phyloP scores from a whole-genome alignment of 2,113 vertebrate genomes.

The Megaceryle torquata region DNA sequence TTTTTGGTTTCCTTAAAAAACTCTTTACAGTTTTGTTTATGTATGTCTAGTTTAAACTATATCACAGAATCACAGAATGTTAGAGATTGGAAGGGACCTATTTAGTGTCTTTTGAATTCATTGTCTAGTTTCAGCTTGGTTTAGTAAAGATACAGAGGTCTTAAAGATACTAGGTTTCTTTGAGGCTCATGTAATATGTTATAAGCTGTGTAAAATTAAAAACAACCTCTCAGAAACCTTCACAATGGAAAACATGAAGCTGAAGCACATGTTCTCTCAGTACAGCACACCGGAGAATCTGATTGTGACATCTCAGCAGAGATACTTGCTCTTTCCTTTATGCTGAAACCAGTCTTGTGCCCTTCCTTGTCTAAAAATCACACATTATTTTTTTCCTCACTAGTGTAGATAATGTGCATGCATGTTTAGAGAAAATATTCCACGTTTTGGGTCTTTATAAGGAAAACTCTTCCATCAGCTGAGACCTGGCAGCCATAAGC shows the following conservation, averaged over 20 bases:
- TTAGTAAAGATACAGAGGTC: not conserved
- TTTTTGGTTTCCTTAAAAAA: not conserved
- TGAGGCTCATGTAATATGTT: not conserved
- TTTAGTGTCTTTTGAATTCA: not conserved
- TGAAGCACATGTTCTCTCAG: not conserved
- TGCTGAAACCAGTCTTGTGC: not conserved
- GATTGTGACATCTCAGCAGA: not conserved
- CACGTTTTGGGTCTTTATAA: not conserved
- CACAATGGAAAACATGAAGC: not conserved
- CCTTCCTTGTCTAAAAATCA: not conserved
- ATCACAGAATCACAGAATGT: no score
- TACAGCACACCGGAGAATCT: not conserved
- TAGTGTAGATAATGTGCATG: not conserved
- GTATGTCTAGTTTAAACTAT: not conserved
- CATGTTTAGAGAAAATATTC: not conserved
- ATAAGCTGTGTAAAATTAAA: not conserved
- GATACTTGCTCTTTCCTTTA: not conserved
- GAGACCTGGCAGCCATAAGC: not conserved
- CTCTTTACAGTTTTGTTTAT: not conserved
- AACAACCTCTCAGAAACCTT: not conserved
- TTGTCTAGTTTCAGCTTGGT: not conserved
- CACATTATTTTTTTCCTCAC: not conserved
- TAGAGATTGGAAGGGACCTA: no score
- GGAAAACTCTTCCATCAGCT: not conserved
- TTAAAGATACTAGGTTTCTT: not conserved